phyloP scores from a whole-genome alignment of 35 echinoderm and acorn worm species.

The Antedon bifida region DNA sequence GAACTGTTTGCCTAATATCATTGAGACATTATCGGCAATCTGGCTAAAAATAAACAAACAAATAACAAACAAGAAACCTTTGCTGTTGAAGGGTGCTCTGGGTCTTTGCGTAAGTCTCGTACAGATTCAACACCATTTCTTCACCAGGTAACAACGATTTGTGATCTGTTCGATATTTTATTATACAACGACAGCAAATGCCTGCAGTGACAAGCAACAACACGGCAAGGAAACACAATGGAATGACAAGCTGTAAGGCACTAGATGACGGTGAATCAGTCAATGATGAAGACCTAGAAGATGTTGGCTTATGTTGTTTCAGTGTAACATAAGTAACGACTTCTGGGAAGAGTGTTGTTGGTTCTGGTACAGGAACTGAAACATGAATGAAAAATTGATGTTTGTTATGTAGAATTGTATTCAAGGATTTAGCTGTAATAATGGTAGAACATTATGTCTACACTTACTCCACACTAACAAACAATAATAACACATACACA shows the following conservation, averaged over 20 bases:
- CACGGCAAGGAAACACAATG: neutral
- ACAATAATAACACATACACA: too few species aligned
- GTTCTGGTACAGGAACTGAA: too few species aligned
- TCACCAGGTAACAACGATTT: neutral
- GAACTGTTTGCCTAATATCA: too few species aligned
- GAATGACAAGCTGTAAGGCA: neutral
- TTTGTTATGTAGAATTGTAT: too few species aligned
- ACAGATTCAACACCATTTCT: neutral
- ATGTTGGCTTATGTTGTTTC: neutral
- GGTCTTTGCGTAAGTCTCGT: neutral
- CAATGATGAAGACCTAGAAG: neutral
- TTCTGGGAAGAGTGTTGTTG: too few species aligned
- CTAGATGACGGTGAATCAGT: neutral
- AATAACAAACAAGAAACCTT: neutral
- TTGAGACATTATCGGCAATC: too few species aligned
- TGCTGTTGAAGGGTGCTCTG: neutral
- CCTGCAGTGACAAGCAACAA: neutral
- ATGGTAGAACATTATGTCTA: too few species aligned
- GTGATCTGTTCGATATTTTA: neutral
- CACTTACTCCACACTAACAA: too few species aligned
- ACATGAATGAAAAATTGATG: too few species aligned
- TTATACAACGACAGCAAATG: neutral
- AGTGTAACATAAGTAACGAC: neutral
- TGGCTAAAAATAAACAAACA: neutral
- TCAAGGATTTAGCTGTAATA: too few species aligned